Evolutionary conservation across 2,797 vertebrate species (phyloP), one percentile per base, ranked within the genome.

Genomic region (Silurus aristotelis): DNA sequence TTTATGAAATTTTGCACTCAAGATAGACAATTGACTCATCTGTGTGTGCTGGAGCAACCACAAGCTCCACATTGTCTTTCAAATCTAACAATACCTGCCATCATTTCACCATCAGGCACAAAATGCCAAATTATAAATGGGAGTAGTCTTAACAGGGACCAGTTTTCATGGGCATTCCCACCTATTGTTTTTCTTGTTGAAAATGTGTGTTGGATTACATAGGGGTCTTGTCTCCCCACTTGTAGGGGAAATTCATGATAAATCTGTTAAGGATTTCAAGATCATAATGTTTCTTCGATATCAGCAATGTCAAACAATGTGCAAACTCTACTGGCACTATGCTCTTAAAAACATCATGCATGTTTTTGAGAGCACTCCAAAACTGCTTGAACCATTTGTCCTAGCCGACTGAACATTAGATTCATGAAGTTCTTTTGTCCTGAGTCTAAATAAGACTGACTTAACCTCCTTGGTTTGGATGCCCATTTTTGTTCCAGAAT

Each of bases 91-190:
- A 38, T 38, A 38, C 31, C 31, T 38, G 31, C 31, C 31, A 38
- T 38, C 1, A 1, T 38, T 38, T 38, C 31, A 38, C 31, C 31
- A 38, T 2, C 31, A 38, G 2, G 31, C 31, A 87, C 72, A 22
- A 85, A 43, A 20, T 56, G 71, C 83, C 80, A 83, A 84, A 66
- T 66, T 1, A 27, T 66, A 2, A 66, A 66, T 14, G 64, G 64
- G 2, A 66, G 64, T 2, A 66, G 19, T 13, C 64, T 27, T 27
- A 27, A 2, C 3, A 66, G 25, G 0, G 25, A 4, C 64, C 64
- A 81, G 14, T 85, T 85, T 38, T 85, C 38, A 79, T 87, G 85
- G 9, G 52, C 83, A 48, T 84, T 84, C 12, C 83, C 83, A 60
- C 70, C 83, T 1, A 78, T 56, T 60, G 63, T 77, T 71, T 68